A percentile compares a stretch with the other conserved stretches of the same genome.
These are phyloP conservation scores for Ptycholaimellus sp. DNA, from an alignment of 2,888 invertebrate genomes.

Conservation along the genomic window DNA sequence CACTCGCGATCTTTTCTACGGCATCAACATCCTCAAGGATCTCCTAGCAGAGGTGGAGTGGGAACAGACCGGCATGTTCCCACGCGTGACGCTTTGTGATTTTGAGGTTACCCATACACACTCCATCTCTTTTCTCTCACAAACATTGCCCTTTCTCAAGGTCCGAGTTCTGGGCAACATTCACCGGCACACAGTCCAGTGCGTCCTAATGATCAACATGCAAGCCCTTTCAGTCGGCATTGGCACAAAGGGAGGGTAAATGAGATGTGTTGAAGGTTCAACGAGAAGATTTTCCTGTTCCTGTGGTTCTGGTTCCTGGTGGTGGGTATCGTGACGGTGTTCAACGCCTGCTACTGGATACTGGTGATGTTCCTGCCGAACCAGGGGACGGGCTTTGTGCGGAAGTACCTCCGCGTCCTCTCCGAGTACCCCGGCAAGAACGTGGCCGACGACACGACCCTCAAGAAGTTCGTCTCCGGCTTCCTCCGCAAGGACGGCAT, in stretches of 20 bases:
- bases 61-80: constrained; percentile 26
- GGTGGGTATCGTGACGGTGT: constrained; percentile 22
- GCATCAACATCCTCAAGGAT: constrained; percentile 22
- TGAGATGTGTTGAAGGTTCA: no score
- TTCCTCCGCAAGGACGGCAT: constrained; percentile 24
- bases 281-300: constrained; percentile 22
- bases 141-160: constrained; percentile 6
- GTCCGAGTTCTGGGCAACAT: constrained; percentile 24
- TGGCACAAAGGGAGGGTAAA: no score
- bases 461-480: constrained; percentile 23
- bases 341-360: constrained; percentile 23
- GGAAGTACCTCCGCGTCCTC: constrained; percentile 24
- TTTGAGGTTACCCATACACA: constrained; percentile 15
- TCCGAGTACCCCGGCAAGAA: constrained; percentile 24
- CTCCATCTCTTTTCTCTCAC: background rate
- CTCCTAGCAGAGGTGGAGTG: constrained; percentile 23
- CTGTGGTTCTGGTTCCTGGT: constrained; percentile 25
- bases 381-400: constrained; percentile 22
- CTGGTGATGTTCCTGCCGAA: constrained; percentile 25
- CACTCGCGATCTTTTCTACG: constrained; percentile 21
- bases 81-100: constrained; percentile 24
- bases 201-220: constrained; percentile 26
- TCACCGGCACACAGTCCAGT: constrained; percentile 25
- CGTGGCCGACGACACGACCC: constrained; percentile 20
- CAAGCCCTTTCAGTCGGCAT: no score